Base-by-base conservation (phyloP, 2,113 vertebrate species). In the Galeopterus variegatus region DNA sequence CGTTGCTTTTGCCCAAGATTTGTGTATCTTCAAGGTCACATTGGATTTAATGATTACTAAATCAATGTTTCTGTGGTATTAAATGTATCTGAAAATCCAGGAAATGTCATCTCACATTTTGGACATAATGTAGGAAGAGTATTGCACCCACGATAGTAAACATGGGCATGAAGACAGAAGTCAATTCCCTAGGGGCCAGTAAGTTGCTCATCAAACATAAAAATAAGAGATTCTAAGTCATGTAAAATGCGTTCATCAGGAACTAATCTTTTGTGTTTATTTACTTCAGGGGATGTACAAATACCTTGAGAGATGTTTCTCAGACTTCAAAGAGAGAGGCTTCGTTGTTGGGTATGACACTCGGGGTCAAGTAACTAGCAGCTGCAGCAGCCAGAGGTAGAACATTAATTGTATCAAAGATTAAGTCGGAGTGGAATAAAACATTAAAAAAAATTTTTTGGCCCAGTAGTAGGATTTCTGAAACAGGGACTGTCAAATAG, bases 331-430 rank as follows among this genome's bases (percentile, higher is more conserved):
- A 97, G 99, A 99, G 97, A 99, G 99, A 97, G 99, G 99, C 13
- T 98, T 99, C 96, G 99, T 99, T 31, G 98, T 99, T 62, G 99
- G 99, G 2, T 99, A 99, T 92, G 99, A 99, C 98, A 99, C 99
- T 86, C 98, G 99, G 90, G 99, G 99, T 56, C 99, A 99, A 98
- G 98, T 99, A 95, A 98, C 99, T 94, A 99, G 99, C 98, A 99
- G 99, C 98, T 99, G 99, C 98, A 99, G 99, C 98, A 99, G 99
- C 97, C 98, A 99, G 97, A 98, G 99, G 99, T 99, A 98, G 90
- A 75, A 69, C 97, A 96, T 98, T 90, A 93, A 97, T 95, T 97
- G 72, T 75, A 90, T 96, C 81, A 95, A 93, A 98, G 95, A 82
- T 91, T 96, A 97, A 93, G 54, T 88, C 67, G 75, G 86, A 80